Evolutionary conservation across 2,888 invertebrate genomes (phyloP).

Genomic region (Allygus modestus): DNA sequence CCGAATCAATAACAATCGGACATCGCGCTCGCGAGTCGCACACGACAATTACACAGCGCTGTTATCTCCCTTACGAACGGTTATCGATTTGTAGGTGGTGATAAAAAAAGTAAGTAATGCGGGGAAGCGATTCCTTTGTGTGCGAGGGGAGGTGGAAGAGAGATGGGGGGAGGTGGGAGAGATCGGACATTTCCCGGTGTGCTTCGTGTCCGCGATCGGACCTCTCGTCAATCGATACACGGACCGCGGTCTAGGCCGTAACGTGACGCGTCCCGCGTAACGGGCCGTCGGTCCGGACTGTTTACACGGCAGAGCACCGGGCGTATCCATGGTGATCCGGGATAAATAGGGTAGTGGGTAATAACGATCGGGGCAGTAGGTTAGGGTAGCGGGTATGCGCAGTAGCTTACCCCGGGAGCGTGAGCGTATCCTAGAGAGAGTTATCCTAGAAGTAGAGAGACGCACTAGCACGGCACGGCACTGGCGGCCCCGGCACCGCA

Average conservation of each 20-base stretch:
- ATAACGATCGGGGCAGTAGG: conserved; percentile 17
- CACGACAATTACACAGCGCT: not conserved
- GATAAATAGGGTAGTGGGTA: conserved; percentile 53
- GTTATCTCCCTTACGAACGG: conserved; percentile 41
- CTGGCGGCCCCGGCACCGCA: not conserved
- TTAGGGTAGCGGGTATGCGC: conserved; percentile 24
- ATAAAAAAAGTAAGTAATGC: conserved; percentile 24
- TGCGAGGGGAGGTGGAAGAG: not conserved
- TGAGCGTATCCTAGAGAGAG: conserved; percentile 2
- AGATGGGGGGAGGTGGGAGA: not conserved
- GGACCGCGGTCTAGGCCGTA: too few relatives aligned
- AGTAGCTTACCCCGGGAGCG: not conserved
- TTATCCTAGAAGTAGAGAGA: conserved; percentile 11
- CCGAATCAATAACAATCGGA: conserved; percentile 14
- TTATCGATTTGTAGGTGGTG: conserved; percentile 53
- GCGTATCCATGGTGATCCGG: conserved; percentile 39
- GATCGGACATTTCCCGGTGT: not conserved
- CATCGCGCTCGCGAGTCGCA: not conserved
- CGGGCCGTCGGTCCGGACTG: not conserved
- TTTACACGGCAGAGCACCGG: conserved; percentile 11
- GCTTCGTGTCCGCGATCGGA: too few relatives aligned
- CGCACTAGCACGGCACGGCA: conserved; percentile 4
- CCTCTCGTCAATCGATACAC: not conserved
- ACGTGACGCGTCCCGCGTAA: not conserved
- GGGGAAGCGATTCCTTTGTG: conserved; percentile 45